phyloP scores from a whole-genome alignment of 2,797 vertebrate genomes.

The Basileuterus tristriatus region DNA sequence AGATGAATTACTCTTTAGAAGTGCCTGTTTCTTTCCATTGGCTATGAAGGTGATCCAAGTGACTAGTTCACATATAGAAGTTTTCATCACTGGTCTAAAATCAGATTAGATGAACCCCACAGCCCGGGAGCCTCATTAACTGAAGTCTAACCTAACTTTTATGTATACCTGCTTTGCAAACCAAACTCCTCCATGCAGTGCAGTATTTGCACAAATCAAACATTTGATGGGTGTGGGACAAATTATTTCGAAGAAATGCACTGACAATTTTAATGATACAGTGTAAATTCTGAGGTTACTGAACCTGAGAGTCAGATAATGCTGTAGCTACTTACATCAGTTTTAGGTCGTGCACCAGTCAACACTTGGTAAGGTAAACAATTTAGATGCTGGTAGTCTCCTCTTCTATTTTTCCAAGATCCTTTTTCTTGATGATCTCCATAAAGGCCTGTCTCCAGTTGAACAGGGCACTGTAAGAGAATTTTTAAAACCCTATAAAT shows the following conservation, averaged over 20 bases:
- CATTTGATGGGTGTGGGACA: not conserved
- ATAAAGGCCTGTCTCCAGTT: conserved; percentile 6
- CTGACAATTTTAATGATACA: not conserved
- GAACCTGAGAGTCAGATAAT: not conserved
- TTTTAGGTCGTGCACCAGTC: conserved; percentile 51
- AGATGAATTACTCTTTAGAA: not conserved
- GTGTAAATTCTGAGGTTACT: not conserved
- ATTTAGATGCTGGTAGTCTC: conserved; percentile 13
- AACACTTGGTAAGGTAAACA: conserved; percentile 39
- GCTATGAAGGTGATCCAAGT: not conserved
- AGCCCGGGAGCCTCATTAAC: not conserved
- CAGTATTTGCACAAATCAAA: not conserved
- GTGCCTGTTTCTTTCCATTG: not conserved
- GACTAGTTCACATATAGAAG: not conserved
- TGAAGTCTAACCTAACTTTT: not conserved
- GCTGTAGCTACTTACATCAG: conserved; percentile 49
- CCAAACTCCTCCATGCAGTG: not conserved
- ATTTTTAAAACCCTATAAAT: conserved; percentile 41
- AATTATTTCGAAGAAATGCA: not conserved
- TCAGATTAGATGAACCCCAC: not conserved
- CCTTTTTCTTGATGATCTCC: conserved; percentile 14
- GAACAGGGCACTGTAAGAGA: conserved; percentile 51
- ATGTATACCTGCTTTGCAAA: not conserved
- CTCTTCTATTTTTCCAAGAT: conserved; percentile 37
- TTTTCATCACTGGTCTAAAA: not conserved